A percentile compares a stretch with the other conserved stretches of the same genome.
Evolutionary conservation across 2,888 invertebrate genomes (phyloP).

Genomic region (Marronus borbonicus): DNA sequence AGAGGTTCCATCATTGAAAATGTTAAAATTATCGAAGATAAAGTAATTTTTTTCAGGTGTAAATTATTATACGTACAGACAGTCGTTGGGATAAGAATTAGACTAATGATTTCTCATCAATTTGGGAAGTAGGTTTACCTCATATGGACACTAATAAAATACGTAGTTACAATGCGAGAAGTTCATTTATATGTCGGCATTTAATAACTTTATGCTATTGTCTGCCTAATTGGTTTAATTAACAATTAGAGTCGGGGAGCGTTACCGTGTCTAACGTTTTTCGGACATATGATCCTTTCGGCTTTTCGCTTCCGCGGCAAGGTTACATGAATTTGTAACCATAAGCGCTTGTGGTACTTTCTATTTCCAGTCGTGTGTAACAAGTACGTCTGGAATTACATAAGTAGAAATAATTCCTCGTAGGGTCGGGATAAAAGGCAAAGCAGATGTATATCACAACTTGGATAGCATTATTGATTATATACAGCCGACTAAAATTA

Average conservation of each 20-base stretch:
- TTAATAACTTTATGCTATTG: slow-evolving; percentile 14
- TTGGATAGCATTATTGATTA: no score
- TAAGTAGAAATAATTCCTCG: no score
- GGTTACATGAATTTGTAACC: neutral
- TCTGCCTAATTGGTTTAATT: slow-evolving; percentile 24
- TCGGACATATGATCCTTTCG: slow-evolving; percentile 5
- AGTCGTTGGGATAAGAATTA: no score
- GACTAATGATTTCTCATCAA: neutral
- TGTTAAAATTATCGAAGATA: no score
- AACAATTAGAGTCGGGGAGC: neutral
- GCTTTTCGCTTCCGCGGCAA: slow-evolving; percentile 3
- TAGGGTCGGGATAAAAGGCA: no score
- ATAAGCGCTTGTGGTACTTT: neutral
- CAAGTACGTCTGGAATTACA: neutral
- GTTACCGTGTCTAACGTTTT: neutral
- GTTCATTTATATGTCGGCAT: neutral
- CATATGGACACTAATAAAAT: neutral
- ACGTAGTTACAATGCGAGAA: slow-evolving; percentile 14
- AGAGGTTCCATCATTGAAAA: no score
- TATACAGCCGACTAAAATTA: no score
- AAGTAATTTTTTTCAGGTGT: no score
- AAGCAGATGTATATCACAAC: no score
- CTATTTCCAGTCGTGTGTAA: neutral
- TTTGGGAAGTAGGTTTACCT: neutral
- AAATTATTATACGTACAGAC: no score